phyloP scores from a whole-genome alignment of 2,113 vertebrate species.

The Daphoenositta chrysoptera region DNA sequence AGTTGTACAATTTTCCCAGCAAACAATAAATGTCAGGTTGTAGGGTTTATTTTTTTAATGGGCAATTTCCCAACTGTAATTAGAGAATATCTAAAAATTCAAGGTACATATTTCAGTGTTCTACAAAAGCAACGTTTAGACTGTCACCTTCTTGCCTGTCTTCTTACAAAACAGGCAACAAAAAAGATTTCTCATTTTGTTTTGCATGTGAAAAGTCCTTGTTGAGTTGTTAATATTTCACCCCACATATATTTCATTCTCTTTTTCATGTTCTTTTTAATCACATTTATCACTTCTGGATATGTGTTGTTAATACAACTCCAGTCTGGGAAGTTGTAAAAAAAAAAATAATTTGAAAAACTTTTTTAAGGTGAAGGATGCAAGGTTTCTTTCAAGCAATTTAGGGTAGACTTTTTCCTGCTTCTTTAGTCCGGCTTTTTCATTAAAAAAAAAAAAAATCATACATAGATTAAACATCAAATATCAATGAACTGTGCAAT shows the following conservation, averaged over 20 bases:
- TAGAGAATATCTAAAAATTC: neutral
- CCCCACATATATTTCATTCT: neutral
- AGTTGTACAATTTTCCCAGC: neutral
- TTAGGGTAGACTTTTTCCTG: neutral
- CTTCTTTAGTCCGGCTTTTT: neutral
- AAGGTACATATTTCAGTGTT: neutral
- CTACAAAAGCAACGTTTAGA: neutral
- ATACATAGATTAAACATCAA: neutral
- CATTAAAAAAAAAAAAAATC: neutral
- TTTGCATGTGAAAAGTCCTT: neutral
- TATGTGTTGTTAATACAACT: neutral
- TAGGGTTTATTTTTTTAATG: neutral
- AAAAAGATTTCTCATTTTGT: neutral
- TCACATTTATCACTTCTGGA: neutral
- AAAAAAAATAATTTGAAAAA: neutral
- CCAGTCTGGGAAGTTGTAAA: neutral
- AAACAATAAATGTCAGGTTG: neutral
- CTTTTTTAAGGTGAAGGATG: neutral
- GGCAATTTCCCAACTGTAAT: neutral
- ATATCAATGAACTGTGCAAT: constrained; percentile 4
- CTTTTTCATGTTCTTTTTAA: neutral
- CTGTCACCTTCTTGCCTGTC: neutral
- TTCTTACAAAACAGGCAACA: neutral
- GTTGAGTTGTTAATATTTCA: neutral
- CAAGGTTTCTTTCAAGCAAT: neutral